Evolutionary conservation across 2,113 vertebrate genomes (phyloP), one percentile per base, ranked within the genome.

Genomic region (Oceanodroma tethys): DNA sequence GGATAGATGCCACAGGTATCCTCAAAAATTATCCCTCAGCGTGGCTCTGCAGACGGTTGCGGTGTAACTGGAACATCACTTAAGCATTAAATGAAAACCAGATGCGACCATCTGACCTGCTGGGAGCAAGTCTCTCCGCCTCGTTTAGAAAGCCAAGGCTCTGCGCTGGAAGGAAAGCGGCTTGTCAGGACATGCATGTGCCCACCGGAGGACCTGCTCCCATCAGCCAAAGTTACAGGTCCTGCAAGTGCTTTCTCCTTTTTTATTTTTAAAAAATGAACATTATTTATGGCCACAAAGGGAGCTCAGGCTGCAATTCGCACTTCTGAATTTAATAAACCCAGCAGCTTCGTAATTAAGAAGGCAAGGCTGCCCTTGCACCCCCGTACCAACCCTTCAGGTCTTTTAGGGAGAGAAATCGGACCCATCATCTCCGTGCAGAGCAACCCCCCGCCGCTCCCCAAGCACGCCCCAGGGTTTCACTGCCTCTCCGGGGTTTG

Each of bases 11-110:
- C 30, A 23, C 27, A 50, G 40, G 42, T 11, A 34, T 21, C n/a
- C 52, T 22, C 12, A 22, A 15, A 63, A 89, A 22, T 13, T 1
- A 36, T 4, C n/a, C 32, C 55, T 55, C 22, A 13, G 27, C 1
- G 0, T 1, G 16, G 48, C 16, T 81, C 72, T 43, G 56, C 0
- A 5, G 38, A 53, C 9, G 21, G 13, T 7, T 38, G 13, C 6
- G 18, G 29, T 16, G 12, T n/a, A n/a, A 17, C 11, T 16, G 40
- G 81, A 45, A 25, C 21, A 42, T 34, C 60, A 7, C 47, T 30
- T 0, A 6, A 40, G 25, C 11, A 4, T 16, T 36, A 12, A 43
- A 21, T 3, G 6, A 90, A 63, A 68, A 6, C 4, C 48, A 75
- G 53, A 26, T 42, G 52, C 2, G 11, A n/a, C 59, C 60, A 36